A percentile compares a stretch with the other conserved stretches of the same genome.
These are phyloP conservation scores for Octomys mimax DNA, from an alignment of 2,797 vertebrate genomes.

Conservation along the genomic window DNA sequence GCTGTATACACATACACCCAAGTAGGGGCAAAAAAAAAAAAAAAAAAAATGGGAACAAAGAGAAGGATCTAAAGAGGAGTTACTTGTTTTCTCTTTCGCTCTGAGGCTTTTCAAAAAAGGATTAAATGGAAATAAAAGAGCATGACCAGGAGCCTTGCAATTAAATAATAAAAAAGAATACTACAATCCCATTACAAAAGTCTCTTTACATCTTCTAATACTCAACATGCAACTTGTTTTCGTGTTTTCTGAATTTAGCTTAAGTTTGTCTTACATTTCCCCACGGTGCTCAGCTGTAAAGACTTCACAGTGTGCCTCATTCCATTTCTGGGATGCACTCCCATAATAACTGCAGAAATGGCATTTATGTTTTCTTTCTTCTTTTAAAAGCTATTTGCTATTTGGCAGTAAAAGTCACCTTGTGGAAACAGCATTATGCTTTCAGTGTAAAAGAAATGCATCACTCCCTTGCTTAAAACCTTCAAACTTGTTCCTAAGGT, in stretches of 20 bases:
- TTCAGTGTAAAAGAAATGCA: not conserved
- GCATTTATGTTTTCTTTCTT: not conserved
- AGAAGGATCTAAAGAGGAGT: not conserved
- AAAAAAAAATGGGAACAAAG: not conserved
- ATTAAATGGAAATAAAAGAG: constrained; percentile 26
- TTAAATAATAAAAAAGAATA: constrained; percentile 34
- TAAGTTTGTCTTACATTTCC: not conserved
- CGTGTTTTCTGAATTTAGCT: not conserved
- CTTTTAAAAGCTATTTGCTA: constrained; percentile 1
- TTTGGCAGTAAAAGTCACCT: not conserved
- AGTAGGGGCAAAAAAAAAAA: not conserved
- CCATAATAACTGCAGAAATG: not conserved
- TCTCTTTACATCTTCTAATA: not conserved
- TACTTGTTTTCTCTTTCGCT: constrained; percentile 2
- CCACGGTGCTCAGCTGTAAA: no score
- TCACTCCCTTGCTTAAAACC: not conserved
- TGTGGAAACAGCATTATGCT: not conserved
- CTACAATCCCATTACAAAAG: not conserved
- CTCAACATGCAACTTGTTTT: not conserved
- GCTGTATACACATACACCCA: not conserved
- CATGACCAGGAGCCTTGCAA: constrained; percentile 2
- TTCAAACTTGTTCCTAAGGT: not conserved
- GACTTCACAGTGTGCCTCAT: not conserved
- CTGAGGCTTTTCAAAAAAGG: not conserved
- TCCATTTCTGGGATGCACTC: not conserved